Percentiles rank a stretch among this genome's conserved stretches.
Evolutionary conservation across 2,888 invertebrate species (phyloP).

Genomic region (Smittia aterrima): DNA sequence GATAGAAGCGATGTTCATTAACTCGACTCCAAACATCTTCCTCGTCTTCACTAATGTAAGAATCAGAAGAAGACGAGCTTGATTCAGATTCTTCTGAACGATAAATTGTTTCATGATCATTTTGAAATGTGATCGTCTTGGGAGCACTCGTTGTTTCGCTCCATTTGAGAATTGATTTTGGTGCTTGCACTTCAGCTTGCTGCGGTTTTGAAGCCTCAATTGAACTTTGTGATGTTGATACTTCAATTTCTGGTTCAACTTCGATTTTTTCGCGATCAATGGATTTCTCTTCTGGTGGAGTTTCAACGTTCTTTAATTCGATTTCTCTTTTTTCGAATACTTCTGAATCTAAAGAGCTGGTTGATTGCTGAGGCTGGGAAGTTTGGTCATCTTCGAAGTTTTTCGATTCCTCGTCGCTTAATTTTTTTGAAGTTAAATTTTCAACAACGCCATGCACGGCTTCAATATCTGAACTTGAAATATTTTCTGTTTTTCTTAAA

Average conservation of each 20-base stretch:
- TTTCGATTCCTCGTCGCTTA: no score
- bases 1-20: neutral
- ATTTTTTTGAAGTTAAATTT: no score
- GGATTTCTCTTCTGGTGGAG: neutral
- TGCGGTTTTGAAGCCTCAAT: neutral
- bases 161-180: slow-evolving; percentile 16
- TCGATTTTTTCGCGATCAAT: neutral
- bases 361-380: no score
- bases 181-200: neutral
- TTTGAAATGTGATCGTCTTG: neutral
- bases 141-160: neutral
- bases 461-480: no score
- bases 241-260: neutral
- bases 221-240: neutral
- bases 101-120: neutral
- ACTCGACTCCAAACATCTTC: slow-evolving; percentile 28
- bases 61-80: neutral
- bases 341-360: no score
- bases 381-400: neutral
- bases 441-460: no score
- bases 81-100: neutral
- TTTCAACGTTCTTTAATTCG: neutral
- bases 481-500: neutral
- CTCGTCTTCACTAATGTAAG: neutral
- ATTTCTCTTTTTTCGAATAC: neutral